These are phyloP conservation scores for Spheniscus humboldti DNA, from an alignment of 2,797 vertebrate species.

Conservation along the genomic window DNA sequence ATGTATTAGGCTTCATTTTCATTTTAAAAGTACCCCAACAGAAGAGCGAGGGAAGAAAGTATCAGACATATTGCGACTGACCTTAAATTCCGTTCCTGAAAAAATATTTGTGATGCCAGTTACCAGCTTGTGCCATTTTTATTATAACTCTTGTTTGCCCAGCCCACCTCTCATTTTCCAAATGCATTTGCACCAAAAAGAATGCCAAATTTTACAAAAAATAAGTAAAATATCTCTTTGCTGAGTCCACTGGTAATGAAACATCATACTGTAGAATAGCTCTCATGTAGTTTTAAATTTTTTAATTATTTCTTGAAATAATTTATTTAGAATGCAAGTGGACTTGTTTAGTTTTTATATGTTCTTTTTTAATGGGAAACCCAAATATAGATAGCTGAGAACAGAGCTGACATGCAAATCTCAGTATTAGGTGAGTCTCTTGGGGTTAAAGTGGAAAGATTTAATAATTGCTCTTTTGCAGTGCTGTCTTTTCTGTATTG, in stretches of 20 bases:
- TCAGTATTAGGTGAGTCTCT: neutral
- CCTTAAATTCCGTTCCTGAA: neutral
- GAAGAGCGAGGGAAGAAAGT: neutral
- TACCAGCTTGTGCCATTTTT: neutral
- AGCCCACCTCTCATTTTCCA: neutral
- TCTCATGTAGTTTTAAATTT: neutral
- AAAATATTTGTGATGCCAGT: neutral
- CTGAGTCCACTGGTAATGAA: neutral
- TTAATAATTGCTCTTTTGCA: neutral
- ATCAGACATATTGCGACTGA: neutral
- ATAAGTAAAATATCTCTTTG: neutral
- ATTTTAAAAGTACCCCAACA: neutral
- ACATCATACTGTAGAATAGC: neutral
- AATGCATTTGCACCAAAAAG: neutral
- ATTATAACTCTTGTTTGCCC: neutral
- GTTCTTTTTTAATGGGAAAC: neutral
- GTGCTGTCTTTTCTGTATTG: neutral
- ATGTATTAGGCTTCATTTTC: conserved; percentile 3
- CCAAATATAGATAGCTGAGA: neutral
- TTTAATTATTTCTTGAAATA: neutral
- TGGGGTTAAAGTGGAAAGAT: neutral
- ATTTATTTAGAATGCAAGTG: neutral
- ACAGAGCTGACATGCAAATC: neutral
- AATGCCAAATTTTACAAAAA: neutral
- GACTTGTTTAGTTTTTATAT: neutral